Conservation (phyloP, 2,113 vertebrate genomes). For the Struthio camelus region DNA sequence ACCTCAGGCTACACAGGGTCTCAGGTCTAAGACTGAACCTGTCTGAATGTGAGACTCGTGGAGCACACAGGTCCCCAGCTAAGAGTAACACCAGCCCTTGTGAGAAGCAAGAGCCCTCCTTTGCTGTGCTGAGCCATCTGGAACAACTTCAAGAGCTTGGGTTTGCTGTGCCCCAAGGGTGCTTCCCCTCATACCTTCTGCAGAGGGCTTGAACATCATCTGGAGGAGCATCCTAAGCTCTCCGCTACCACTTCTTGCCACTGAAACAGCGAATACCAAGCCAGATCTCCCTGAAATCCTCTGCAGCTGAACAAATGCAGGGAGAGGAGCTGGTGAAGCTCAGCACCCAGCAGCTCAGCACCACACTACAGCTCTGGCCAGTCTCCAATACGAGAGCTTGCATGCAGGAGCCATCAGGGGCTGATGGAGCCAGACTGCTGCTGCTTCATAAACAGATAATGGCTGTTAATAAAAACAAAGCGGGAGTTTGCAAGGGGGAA, state of each 20-base stretch:
- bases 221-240: not conserved
- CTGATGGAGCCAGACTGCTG: conserved; percentile 13
- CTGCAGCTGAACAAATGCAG: not conserved
- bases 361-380: not conserved
- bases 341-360: conserved; percentile 24
- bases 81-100: not conserved
- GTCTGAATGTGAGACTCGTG: not conserved
- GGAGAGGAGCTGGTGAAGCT: not conserved
- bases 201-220: not conserved
- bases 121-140: not conserved
- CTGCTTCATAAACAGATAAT: conserved; percentile 58
- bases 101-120: not conserved
- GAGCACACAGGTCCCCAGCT: not conserved
- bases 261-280: not conserved
- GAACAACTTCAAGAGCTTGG: too few species aligned
- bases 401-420: not conserved
- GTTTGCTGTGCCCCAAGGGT: not conserved
- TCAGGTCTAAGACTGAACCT: not conserved
- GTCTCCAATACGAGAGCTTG: not conserved
- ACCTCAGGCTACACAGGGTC: not conserved
- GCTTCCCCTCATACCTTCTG: too few species aligned
- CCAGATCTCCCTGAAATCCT: not conserved
- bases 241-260: rapidly evolving
- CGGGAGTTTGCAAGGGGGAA: not conserved
- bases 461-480: conserved; percentile 47